Conservation (phyloP, 2,888 invertebrate genomes). For the Gnatocerus cornutus region DNA sequence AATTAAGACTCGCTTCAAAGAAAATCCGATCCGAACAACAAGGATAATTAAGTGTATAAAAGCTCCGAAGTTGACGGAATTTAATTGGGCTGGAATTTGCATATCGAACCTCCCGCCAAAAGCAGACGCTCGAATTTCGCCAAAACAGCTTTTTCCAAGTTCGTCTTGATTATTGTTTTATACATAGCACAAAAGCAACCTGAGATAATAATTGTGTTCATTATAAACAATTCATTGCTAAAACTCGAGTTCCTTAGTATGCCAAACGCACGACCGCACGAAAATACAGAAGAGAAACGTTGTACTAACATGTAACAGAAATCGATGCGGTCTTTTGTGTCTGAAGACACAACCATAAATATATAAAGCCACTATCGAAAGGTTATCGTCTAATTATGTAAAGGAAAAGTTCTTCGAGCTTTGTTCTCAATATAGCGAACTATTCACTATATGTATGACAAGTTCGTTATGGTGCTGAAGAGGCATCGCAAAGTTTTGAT, state of each 20-base stretch:
- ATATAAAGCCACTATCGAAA: slow-evolving; percentile 6
- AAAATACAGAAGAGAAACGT: slow-evolving; percentile 21
- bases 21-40: slow-evolving; percentile 21
- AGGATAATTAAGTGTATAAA: slow-evolving; percentile 29
- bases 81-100: slow-evolving; percentile 28
- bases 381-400: slow-evolving; percentile 20
- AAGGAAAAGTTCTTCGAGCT: not conserved
- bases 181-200: not conserved
- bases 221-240: slow-evolving; percentile 20
- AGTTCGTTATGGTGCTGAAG: not conserved
- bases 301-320: slow-evolving; percentile 10
- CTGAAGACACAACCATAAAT: slow-evolving; percentile 6
- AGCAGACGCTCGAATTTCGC: not conserved
- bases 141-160: not conserved
- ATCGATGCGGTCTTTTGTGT: slow-evolving; percentile 26
- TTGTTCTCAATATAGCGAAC: slow-evolving; percentile 5
- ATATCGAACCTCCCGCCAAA: slow-evolving; percentile 10
- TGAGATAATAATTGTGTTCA: not conserved
- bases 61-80: slow-evolving; percentile 6
- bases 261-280: not conserved
- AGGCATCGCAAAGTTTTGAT: not conserved
- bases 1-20: slow-evolving; percentile 20
- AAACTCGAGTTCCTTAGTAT: not conserved
- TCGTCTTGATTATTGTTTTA: slow-evolving; percentile 3
- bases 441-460: slow-evolving; percentile 8